phyloP scores from a whole-genome alignment of 1,140 invertebrate species.

The Phymorhynchus buccinoides region DNA sequence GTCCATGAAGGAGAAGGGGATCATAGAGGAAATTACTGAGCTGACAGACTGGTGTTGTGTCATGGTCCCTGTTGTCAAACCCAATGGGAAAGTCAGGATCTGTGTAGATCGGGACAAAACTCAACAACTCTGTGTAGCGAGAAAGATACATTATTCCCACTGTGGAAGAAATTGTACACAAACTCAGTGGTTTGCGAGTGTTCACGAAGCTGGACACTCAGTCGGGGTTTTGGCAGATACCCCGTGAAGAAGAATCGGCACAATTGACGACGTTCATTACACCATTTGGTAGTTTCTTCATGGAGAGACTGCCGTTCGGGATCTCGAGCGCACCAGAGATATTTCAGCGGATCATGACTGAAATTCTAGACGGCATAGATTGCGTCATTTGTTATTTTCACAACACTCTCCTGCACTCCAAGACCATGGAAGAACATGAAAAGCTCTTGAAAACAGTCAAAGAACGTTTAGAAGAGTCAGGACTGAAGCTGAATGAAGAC shows the following conservation, averaged over 20 bases:
- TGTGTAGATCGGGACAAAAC: constrained; percentile 19
- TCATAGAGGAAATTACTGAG: not conserved
- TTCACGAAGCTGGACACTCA: constrained; percentile 41
- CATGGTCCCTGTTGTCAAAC: constrained; percentile 5
- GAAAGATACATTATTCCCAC: constrained; percentile 21
- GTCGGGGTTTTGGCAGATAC: constrained; percentile 46
- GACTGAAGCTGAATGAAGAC: constrained; percentile 28
- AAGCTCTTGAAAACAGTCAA: constrained; percentile 42
- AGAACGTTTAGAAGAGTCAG: constrained; percentile 35
- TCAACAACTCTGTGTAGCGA: not conserved
- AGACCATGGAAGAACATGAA: constrained; percentile 46
- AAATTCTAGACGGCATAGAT: constrained; percentile 40
- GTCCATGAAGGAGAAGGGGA: constrained; percentile 13
- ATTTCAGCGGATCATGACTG: constrained; percentile 45
- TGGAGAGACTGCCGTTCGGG: constrained; percentile 48
- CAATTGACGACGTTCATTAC: constrained; percentile 54
- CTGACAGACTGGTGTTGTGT: constrained; percentile 19
- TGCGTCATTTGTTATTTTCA: constrained; percentile 41
- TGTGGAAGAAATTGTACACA: not conserved
- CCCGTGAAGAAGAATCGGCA: constrained; percentile 27
- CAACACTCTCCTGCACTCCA: constrained; percentile 48
- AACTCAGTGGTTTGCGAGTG: constrained; percentile 23
- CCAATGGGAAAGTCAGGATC: not conserved
- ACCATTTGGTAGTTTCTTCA: constrained; percentile 47
- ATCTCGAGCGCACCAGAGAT: constrained; percentile 47